Evolutionary conservation across 2,113 vertebrate species (phyloP), one percentile per base, ranked within the genome.

Genomic region (Paramisgurnus dabryanus): DNA sequence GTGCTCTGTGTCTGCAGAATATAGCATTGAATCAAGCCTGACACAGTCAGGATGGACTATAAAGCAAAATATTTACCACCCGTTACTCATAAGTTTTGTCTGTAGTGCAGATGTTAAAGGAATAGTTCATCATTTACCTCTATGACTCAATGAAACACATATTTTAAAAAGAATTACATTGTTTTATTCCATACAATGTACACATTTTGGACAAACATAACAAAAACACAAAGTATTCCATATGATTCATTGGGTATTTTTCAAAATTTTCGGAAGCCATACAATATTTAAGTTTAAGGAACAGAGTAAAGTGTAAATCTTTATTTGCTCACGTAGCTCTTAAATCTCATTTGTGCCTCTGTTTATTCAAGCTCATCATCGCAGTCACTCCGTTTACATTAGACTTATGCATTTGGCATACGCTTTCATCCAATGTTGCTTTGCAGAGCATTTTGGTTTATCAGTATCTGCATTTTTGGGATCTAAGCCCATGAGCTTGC

Each of bases 61-160:
- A 39, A 45, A 61, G 18, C 40, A 74, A 60, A 60, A 61, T 9
- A 63, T 17, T 57, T 57, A 57, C 0, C 15, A 8, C 17, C 17
- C 55, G 7, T 58, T n/a, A 18, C 6, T 8, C 5, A n/a, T 47
- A 7, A 27, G n/a, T 61, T 47, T 7, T 12, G 53, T 10, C 27
- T 70, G 15, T 67, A 43, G 22, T 12, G 27, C 47, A 53, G 50
- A 53, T 43, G 5, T 27, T 74, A 9, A 17, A 49, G 57, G n/a
- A 60, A 58, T 58, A 58, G 55, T 70, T 53, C 27, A 53, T 15
- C 18, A 73, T 60, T 74, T 74, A 61, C 71, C 6, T n/a, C 5
- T 55, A 39, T 67, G 41, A 67, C 41, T 27, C 41, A 43, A 18
- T 13, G 17, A 39, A 72, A 40, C 7, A 43, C 15, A 41, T 43